Base-by-base conservation (phyloP, 2,113 vertebrate genomes). In the Meriones unguiculatus region DNA sequence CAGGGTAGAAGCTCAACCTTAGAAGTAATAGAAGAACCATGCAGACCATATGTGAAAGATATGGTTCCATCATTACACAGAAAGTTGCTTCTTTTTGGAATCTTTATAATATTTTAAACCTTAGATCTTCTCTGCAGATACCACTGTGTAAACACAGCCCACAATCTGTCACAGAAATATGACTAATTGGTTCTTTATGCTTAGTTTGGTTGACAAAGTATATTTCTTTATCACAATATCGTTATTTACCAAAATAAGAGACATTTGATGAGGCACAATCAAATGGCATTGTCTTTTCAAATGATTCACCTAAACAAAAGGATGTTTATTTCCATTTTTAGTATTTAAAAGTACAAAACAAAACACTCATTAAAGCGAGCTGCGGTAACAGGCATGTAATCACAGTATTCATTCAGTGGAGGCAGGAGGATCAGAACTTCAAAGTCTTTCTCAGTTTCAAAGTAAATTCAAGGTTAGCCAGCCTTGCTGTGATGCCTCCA, bases 241-340 rank as follows among this genome's bases (percentile, higher is more conserved):
- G 38, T 93, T 81, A 82, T 90, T 93, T 87, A 92, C 59, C 1
- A 90, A 97, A 93, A 91, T 88, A 96, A 95, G 96, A 73, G 62
- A 54, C 38, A 81, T 91, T 85, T 93, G 64, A 96, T 93, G 73
- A 89, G 46, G 22, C 82, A 18, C 67, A 62, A 64, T 87, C 69
- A 92, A 92, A 86, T 62, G 52, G 14, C 78, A 35, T n/a, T 78
- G 77, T 57, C 15, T 41, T 72, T 28, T 52, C 32, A 93, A 86
- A 85, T 92, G 11, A 73, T 28, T 78, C 50, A 86, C 28, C 80
- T 91, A 10, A 94, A 94, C 2, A 70, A 94, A 82, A 81, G 28
- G 90, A 84, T 8, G 35, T 85, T 90, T 76, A 85, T 88, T 90
- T 54, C 20, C 30, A n/a, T 92, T 90, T 12, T 89, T 52, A 50